Percentiles rank a stretch among this genome's conserved stretches.
Evolutionary conservation across 2,888 invertebrate genomes (phyloP).

Genomic region (Acanthococcus lagerstroemiae): DNA sequence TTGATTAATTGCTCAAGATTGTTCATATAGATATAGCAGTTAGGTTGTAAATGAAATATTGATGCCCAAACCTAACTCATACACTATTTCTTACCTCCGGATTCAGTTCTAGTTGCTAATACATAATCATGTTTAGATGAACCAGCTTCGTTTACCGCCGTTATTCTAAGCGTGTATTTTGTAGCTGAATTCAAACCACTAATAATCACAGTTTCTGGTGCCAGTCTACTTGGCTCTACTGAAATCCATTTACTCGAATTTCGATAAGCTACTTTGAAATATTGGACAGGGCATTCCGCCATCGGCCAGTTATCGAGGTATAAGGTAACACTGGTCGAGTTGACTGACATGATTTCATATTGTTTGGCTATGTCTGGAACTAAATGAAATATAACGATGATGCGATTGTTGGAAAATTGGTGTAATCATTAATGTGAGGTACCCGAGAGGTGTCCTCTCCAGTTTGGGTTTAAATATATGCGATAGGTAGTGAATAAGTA

Average conservation of each 20-base stretch:
- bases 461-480: too few relatives aligned
- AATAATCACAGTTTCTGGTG: constrained; percentile 31
- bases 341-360: constrained; percentile 63
- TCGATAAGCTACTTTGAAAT: constrained; percentile 60
- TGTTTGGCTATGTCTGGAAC: constrained; percentile 63
- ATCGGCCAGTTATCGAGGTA: constrained; percentile 75
- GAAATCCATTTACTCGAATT: constrained; percentile 2
- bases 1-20: too few relatives aligned
- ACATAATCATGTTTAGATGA: constrained; percentile 56
- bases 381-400: too few relatives aligned
- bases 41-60: too few relatives aligned
- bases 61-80: too few relatives aligned
- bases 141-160: constrained; percentile 65
- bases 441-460: too few relatives aligned
- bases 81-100: constrained; percentile 60
- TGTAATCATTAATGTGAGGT: too few relatives aligned
- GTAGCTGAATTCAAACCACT: constrained; percentile 50
- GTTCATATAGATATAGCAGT: too few relatives aligned
- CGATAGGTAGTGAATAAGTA: too few relatives aligned
- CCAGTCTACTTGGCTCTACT: constrained; percentile 29
- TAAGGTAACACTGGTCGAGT: constrained; percentile 66
- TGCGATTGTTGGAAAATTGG: too few relatives aligned
- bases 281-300: constrained; percentile 70
- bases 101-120: constrained; percentile 60
- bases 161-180: constrained; percentile 60